Conservation (phyloP, 2,888 invertebrate genomes). For the Idaea biselata region DNA sequence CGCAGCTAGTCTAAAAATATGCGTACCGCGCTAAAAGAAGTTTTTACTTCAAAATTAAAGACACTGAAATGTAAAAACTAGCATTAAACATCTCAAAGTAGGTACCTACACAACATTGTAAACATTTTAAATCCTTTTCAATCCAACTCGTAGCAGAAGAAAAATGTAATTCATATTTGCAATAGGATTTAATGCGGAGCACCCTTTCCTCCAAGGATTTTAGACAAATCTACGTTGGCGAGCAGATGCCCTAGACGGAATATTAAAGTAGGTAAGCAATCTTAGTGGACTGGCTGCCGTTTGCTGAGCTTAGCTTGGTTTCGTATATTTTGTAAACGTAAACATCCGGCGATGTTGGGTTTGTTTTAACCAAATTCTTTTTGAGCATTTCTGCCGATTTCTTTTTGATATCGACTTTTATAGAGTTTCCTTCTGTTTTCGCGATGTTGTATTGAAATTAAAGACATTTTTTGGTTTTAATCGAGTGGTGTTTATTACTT, state of each 20-base stretch:
- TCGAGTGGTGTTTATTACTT: too few relatives aligned
- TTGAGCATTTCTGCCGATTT: background rate
- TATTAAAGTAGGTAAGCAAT: constrained; percentile 3
- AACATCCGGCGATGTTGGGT: background rate
- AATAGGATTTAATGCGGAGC: constrained; percentile 11
- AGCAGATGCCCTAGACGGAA: background rate
- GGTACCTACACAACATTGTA: background rate
- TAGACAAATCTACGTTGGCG: background rate
- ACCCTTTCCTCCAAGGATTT: background rate
- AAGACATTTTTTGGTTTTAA: too few relatives aligned
- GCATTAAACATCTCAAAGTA: background rate
- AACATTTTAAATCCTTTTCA: background rate
- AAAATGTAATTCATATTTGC: constrained; percentile 3
- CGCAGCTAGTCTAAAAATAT: too few relatives aligned
- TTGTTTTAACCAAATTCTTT: background rate
- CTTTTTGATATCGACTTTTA: background rate
- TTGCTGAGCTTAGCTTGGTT: background rate
- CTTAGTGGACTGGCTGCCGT: background rate
- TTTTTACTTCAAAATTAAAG: too few relatives aligned
- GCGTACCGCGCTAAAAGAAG: too few relatives aligned
- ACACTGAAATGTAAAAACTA: background rate
- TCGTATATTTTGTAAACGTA: background rate
- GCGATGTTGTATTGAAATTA: too few relatives aligned
- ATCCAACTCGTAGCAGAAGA: background rate
- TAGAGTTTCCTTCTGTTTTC: too few relatives aligned